phyloP scores from a whole-genome alignment of 2,888 invertebrate genomes.

The Opisthograptis luteolata region DNA sequence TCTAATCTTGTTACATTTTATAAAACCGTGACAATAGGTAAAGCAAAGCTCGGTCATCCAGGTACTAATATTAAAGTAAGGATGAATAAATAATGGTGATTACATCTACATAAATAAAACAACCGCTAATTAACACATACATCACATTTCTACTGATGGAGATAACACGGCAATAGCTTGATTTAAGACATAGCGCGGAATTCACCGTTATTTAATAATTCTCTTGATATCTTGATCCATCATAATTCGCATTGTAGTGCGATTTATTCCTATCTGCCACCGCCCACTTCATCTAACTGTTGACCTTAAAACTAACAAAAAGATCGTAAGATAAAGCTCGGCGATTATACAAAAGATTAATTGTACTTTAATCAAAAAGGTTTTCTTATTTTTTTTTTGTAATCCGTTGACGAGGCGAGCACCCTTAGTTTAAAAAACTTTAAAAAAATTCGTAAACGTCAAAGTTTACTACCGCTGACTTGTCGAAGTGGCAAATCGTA shows the following conservation, averaged over 20 bases:
- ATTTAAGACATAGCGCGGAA: conserved; percentile 12
- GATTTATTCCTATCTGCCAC: conserved; percentile 19
- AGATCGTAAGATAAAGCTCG: conserved; percentile 20
- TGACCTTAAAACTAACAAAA: conserved; percentile 21
- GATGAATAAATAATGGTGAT: too few species aligned
- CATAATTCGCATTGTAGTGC: conserved; percentile 21
- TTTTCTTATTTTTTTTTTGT: too few species aligned
- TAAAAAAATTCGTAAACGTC: too few species aligned
- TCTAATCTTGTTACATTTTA: too few species aligned
- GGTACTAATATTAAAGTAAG: too few species aligned
- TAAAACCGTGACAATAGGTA: too few species aligned
- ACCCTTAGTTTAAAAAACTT: too few species aligned
- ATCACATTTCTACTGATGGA: conserved; percentile 6
- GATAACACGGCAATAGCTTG: conserved; percentile 2
- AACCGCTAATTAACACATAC: conserved; percentile 15
- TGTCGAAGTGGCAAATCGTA: too few species aligned
- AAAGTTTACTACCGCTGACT: too few species aligned
- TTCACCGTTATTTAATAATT: conserved; percentile 20
- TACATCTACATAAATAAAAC: background rate
- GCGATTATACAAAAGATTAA: background rate
- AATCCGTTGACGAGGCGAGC: too few species aligned
- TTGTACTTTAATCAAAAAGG: conserved; percentile 1
- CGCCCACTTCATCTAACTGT: conserved; percentile 26
- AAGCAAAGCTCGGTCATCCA: too few species aligned
- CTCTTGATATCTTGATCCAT: conserved; percentile 22